A percentile compares a stretch with the other conserved stretches of the same genome.
Evolutionary conservation across 2,888 invertebrate species (phyloP).

Genomic region (Pheosia gnoma): DNA sequence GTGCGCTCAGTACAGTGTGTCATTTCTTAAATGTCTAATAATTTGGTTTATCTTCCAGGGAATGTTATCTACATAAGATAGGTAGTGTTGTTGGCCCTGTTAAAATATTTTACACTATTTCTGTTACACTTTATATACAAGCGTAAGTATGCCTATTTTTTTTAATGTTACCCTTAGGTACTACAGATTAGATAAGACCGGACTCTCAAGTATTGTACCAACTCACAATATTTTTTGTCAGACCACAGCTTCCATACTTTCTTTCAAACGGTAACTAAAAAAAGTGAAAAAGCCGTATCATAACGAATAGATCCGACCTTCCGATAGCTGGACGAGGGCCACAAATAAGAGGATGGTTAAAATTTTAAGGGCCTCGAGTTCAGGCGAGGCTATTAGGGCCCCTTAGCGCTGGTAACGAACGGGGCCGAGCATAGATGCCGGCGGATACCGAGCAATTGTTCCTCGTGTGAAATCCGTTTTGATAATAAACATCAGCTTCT

Average conservation of each 20-base stretch:
- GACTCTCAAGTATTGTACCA: too few species aligned
- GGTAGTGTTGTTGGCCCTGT: too few species aligned
- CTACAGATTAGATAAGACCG: too few species aligned
- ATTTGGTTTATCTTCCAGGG: too few species aligned
- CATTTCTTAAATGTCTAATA: too few species aligned
- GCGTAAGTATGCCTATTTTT: too few species aligned
- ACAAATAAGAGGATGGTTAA: slow-evolving; percentile 78
- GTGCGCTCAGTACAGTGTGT: too few species aligned
- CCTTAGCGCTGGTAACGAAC: slow-evolving; percentile 74
- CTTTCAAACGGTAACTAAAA: slow-evolving; percentile 2
- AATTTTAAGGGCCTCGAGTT: slow-evolving; percentile 77
- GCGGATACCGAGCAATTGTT: slow-evolving; percentile 72
- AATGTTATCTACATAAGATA: too few species aligned
- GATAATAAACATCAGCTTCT: slow-evolving; percentile 39
- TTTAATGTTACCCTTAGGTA: too few species aligned
- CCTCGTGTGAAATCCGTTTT: slow-evolving; percentile 66
- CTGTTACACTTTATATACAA: too few species aligned
- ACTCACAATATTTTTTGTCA: not conserved
- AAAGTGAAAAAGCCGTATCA: slow-evolving; percentile 55
- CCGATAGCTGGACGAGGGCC: slow-evolving; percentile 66
- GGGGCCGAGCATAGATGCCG: slow-evolving; percentile 64
- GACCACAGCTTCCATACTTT: not conserved
- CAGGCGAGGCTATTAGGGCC: slow-evolving; percentile 73
- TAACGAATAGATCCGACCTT: slow-evolving; percentile 64
- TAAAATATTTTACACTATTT: too few species aligned